Evolutionary conservation across 2,888 invertebrate genomes (phyloP).

Genomic region (Drosophila fulvimacula): DNA sequence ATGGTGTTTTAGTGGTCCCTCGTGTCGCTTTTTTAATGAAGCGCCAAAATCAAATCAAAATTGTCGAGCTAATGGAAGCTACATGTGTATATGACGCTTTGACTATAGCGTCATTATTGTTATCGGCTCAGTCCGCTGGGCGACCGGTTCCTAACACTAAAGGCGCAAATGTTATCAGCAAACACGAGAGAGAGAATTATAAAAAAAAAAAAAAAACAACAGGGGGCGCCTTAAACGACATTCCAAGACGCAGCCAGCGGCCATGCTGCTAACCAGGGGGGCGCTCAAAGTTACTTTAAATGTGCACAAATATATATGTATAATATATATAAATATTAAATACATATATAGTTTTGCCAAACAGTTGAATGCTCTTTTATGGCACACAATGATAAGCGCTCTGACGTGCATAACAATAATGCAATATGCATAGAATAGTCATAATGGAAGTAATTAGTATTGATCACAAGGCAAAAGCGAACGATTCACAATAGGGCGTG

Average conservation of each 20-base stretch:
- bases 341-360: conserved; percentile 37
- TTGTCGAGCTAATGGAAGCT: conserved; percentile 45
- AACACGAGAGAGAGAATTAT: conserved; percentile 46
- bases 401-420: conserved; percentile 59
- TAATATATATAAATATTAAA: conserved; percentile 1
- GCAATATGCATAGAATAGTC: conserved; percentile 59
- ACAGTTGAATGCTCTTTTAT: conserved; percentile 64
- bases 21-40: conserved; percentile 62
- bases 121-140: conserved; percentile 40
- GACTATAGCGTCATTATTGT: conserved; percentile 67
- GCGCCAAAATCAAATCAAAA: conserved; percentile 70
- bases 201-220: conserved; percentile 33
- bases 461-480: conserved; percentile 49
- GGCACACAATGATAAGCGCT: conserved; percentile 52
- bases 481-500: conserved; percentile 38
- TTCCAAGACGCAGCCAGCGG: conserved; percentile 47
- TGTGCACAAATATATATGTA: neutral
- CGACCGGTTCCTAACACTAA: conserved; percentile 44
- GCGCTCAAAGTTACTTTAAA: conserved; percentile 12
- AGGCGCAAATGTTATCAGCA: conserved; percentile 77
- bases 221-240: conserved; percentile 56
- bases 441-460: conserved; percentile 71
- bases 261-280: conserved; percentile 35
- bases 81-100: conserved; percentile 55
- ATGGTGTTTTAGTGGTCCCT: conserved; percentile 20